Evolutionary conservation across 2,888 invertebrate species (phyloP), one percentile per base, ranked within the genome.

Genomic region (Gisinianus flammeolus): DNA sequence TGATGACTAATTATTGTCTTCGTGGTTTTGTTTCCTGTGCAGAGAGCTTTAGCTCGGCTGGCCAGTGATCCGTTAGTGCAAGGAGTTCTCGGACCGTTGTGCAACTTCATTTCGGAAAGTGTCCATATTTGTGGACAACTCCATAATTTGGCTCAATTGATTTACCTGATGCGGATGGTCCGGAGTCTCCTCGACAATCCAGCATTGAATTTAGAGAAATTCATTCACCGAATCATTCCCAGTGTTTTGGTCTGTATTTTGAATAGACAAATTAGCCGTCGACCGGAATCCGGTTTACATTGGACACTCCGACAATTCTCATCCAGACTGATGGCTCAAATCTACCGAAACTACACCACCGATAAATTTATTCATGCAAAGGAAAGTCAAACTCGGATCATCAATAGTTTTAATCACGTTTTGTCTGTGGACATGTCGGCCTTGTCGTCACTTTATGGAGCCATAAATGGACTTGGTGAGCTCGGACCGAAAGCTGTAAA

Each of bases 101-200:
- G 96, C 86, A 97, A 97, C 31, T 98, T 98, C 85, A 97, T 98
- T 85, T 94, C 96, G 0, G 98, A 98, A 88, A 98, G 98, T 79
- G 98, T 98, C 5, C 93, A 97, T 87, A 96, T 98, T 0, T 98
- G 98, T 89, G 97, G 98, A 1, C 97, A 97, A 0, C 97, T 98
- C 87, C 95, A 95, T 87, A 98, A 99, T 88, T 90, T 99, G 74
- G 98, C 98, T 0, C 89, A 99, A 78, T 91, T 99, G 5, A 99
- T 99, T 85, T 99, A 99, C 87, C 89, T 99, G 30, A 98, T 99
- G 98, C 89, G 98, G 82, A 98, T 99, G 98, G 96, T 98, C 24
- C 97, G 97, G 87, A 97, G 98, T 0, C 88, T 99, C 71, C 90
- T 98, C 64, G 98, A 98, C 85, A 99, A 99, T 88, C 94, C 94